Evolutionary conservation across 2,113 vertebrate genomes (phyloP).

Genomic region (Phyllostomus discolor): DNA sequence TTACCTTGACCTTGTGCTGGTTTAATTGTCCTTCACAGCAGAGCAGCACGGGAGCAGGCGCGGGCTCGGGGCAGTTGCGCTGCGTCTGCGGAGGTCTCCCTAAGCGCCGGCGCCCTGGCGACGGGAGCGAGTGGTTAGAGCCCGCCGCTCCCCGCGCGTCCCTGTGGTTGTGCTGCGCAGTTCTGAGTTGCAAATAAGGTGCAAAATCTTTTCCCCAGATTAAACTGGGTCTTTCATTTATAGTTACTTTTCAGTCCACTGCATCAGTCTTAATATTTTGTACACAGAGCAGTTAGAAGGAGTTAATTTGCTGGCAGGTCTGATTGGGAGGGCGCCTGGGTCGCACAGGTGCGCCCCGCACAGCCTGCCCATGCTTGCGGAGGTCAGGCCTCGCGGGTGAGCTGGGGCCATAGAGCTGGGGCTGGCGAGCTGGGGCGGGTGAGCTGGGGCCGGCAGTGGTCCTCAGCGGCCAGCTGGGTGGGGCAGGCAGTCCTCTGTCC

Average conservation of each 20-base stretch:
- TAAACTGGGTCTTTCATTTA: neutral
- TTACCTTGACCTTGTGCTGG: neutral
- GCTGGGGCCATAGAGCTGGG: rapidly evolving
- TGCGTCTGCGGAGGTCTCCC: neutral
- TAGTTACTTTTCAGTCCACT: neutral
- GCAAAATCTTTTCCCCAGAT: neutral
- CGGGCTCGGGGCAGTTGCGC: neutral
- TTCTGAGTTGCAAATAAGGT: neutral
- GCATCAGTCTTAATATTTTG: neutral
- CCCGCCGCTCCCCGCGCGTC: neutral
- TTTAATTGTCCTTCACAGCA: neutral
- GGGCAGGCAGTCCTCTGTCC: neutral
- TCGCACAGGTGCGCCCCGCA: rapidly evolving
- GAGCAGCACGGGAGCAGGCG: neutral
- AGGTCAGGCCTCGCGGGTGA: neutral
- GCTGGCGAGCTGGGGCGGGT: rapidly evolving
- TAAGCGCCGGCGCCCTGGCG: neutral
- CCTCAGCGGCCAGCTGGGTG: neutral
- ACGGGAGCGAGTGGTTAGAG: neutral
- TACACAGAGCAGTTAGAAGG: neutral
- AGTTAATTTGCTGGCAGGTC: neutral
- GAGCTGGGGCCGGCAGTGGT: neutral
- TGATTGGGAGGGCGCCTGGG: neutral
- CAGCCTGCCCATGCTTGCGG: rapidly evolving
- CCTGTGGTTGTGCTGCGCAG: neutral